These are phyloP conservation scores for Discoglossus pictus DNA, from an alignment of 2,797 vertebrate genomes.

Conservation along the genomic window DNA sequence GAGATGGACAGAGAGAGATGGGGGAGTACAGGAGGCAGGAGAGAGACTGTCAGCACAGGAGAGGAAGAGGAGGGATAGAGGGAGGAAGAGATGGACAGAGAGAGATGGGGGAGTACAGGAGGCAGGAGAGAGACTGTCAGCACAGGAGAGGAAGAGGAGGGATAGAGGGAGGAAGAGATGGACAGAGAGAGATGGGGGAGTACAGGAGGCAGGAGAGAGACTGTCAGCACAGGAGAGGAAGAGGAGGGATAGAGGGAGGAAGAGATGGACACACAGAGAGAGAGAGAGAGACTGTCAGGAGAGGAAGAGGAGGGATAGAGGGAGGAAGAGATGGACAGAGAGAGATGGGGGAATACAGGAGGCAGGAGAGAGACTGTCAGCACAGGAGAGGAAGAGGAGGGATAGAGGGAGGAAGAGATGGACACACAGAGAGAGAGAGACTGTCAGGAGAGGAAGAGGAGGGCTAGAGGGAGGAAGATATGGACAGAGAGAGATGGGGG, in stretches of 20 bases:
- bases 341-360: too few relatives aligned
- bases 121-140: neutral
- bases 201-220: neutral
- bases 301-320: neutral
- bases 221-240: neutral
- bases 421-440: neutral
- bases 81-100: neutral
- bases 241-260: neutral
- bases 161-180: neutral
- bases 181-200: neutral
- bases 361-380: neutral
- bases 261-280: too few relatives aligned
- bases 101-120: neutral
- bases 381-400: neutral
- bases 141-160: neutral
- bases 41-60: too few relatives aligned
- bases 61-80: neutral
- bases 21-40: too few relatives aligned
- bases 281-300: neutral
- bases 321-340: too few relatives aligned
- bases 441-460: neutral
- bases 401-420: neutral
- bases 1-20: too few relatives aligned
- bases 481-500: too few relatives aligned
- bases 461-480: neutral